Percentiles rank a stretch among this genome's conserved stretches.
Evolutionary conservation across 1,140 invertebrate species (phyloP).

Genomic region (Harpegnathos saltator): DNA sequence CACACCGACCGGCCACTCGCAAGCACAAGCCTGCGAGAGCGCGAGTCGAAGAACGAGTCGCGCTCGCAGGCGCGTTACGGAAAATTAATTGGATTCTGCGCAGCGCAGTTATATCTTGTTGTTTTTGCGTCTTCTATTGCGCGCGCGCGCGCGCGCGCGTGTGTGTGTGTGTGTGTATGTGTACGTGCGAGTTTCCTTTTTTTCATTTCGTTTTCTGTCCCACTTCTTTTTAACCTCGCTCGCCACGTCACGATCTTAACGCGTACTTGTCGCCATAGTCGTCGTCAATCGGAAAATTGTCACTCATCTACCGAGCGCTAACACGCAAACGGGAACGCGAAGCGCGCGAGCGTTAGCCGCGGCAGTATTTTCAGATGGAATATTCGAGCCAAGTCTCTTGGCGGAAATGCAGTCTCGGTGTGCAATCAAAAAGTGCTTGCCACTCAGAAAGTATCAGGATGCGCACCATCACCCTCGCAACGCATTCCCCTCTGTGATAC

Average conservation of each 20-base stretch:
- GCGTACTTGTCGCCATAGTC: neutral
- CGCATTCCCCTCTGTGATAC: neutral
- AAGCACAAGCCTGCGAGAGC: neutral
- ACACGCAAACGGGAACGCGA: slow-evolving; percentile 32
- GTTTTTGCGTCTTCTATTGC: too few relatives aligned
- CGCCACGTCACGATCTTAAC: slow-evolving; percentile 39
- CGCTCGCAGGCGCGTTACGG: too few relatives aligned
- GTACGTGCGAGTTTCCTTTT: neutral
- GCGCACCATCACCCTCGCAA: neutral
- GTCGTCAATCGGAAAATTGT: slow-evolving; percentile 55
- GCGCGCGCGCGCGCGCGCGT: too few relatives aligned
- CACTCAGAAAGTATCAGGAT: slow-evolving; percentile 6
- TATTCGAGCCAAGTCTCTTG: slow-evolving; percentile 10
- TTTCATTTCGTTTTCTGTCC: neutral
- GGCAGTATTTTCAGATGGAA: slow-evolving; percentile 67
- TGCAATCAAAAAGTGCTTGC: slow-evolving; percentile 24
- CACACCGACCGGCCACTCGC: too few relatives aligned
- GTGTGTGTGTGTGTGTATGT: too few relatives aligned
- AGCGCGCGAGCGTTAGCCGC: slow-evolving; percentile 47
- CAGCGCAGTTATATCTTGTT: neutral
- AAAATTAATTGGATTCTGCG: slow-evolving; percentile 19
- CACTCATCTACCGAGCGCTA: slow-evolving; percentile 36
- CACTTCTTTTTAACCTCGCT: neutral
- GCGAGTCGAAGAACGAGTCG: slow-evolving; percentile 14
- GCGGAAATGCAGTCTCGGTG: neutral